A percentile compares a stretch with the other conserved stretches of the same genome.
phyloP scores from a whole-genome alignment of 64 coral and sea anemone genomes.

The Anthopleura sola region DNA sequence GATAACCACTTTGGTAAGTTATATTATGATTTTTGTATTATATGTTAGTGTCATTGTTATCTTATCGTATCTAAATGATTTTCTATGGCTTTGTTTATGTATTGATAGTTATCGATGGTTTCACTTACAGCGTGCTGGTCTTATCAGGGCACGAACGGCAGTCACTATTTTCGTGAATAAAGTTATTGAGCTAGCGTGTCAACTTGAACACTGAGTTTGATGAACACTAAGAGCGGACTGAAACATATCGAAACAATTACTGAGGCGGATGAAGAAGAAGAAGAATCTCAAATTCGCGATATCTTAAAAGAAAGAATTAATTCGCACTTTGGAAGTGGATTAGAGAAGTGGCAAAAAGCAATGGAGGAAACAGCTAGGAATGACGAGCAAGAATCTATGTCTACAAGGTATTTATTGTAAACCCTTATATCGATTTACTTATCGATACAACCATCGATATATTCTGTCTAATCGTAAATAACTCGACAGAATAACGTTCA shows the following conservation, averaged over 20 bases:
- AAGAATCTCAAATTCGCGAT: neutral
- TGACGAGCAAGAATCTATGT: neutral
- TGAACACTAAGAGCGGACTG: neutral
- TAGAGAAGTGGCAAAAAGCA: slow-evolving; percentile 5
- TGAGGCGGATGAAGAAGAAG: neutral
- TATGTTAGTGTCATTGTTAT: neutral
- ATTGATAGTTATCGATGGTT: neutral
- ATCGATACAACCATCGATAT: no score
- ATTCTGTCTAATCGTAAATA: neutral
- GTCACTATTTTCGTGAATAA: neutral
- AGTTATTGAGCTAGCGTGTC: no score
- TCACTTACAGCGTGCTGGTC: neutral
- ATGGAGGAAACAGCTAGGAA: neutral
- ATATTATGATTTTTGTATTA: neutral
- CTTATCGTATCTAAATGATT: slow-evolving; percentile 5
- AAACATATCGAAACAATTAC: neutral
- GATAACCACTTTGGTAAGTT: neutral
- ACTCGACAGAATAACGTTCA: neutral
- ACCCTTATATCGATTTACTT: no score
- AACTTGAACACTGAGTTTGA: neutral
- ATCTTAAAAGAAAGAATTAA: neutral
- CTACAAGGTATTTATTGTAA: neutral
- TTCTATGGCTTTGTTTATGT: neutral
- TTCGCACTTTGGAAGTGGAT: neutral
- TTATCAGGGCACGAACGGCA: neutral